These are phyloP conservation scores for Raja brachyura DNA, from an alignment of 2,113 vertebrate species.

Conservation along the genomic window DNA sequence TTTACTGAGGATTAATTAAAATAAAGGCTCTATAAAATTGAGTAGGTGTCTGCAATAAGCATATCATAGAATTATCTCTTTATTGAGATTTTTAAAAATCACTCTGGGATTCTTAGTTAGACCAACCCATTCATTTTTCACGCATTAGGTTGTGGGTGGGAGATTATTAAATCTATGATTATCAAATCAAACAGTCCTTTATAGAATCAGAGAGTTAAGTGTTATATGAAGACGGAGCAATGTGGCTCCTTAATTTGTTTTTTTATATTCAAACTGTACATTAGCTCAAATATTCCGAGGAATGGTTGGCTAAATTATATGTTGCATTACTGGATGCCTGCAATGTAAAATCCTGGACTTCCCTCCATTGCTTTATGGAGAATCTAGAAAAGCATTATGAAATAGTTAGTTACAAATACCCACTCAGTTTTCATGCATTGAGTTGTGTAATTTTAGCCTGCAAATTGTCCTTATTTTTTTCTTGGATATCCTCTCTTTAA, in stretches of 20 bases:
- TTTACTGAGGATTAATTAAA: neutral
- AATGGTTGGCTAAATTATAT: neutral
- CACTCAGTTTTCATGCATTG: neutral
- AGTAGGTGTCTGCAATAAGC: no score
- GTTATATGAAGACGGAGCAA: no score
- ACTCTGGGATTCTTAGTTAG: no score
- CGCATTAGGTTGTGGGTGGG: no score
- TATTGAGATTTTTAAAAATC: no score
- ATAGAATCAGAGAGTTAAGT: no score
- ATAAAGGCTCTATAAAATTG: no score
- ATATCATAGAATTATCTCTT: no score
- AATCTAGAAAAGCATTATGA: neutral
- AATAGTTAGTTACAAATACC: neutral
- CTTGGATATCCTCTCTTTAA: neutral
- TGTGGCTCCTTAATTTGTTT: neutral
- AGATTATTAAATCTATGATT: no score
- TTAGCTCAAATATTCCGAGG: neutral
- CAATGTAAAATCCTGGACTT: neutral
- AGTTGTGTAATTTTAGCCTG: neutral
- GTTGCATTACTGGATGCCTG: neutral
- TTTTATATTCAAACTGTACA: neutral
- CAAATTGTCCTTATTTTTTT: neutral
- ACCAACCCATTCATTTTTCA: no score
- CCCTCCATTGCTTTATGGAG: neutral
- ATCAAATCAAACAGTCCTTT: no score